Base-by-base conservation (phyloP, 1,140 invertebrate genomes). In the Aporrectodea caliginosa region DNA sequence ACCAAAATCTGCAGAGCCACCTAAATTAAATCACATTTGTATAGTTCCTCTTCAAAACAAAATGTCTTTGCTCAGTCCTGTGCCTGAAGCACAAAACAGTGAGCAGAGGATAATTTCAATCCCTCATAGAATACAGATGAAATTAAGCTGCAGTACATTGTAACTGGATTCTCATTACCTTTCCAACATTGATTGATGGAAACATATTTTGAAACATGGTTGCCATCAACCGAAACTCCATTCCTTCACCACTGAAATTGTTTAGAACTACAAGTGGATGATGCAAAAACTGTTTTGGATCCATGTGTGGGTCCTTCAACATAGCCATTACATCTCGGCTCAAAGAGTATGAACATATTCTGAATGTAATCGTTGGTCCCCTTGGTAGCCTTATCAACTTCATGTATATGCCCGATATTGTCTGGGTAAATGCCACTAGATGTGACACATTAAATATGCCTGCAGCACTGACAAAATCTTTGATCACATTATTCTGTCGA, bases 171-270 rank as follows among this genome's bases (percentile, higher is more conserved):
- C n/a, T n/a, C n/a, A n/a, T 85, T 91, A 90, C 93, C 84, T 90
- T 95, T 34, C 94, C 94, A 76, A 99, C 91, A 89, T 98, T 98
- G 73, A 99, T 96, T 0, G 94, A 93, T 0, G 97, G 98, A 88
- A 99, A 98, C 95, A 99, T 97, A 86, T 98, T 98, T 90, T 98
- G 96, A 86, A 98, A 98, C 90, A 95, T 97, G 2, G 94, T 93
- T 14, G 95, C 92, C 92, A 98, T 95, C 1, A 99, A 88, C 84
- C 98, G 96, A 79, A 97, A 89, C 82, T 98, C 94, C 88, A 93
- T 91, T 12, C 81, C 82, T 70, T 88, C 84, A 0, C 93, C 93
- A 77, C 91, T 93, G 85, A 99, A 98, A 87, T 94, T 95, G 87
- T 98, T 99, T 86, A 99, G 91, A 71, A 99, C 92, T 68, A 99